These are phyloP conservation scores for Rosalia funebris DNA, from an alignment of 2,888 invertebrate species.

Conservation along the genomic window DNA sequence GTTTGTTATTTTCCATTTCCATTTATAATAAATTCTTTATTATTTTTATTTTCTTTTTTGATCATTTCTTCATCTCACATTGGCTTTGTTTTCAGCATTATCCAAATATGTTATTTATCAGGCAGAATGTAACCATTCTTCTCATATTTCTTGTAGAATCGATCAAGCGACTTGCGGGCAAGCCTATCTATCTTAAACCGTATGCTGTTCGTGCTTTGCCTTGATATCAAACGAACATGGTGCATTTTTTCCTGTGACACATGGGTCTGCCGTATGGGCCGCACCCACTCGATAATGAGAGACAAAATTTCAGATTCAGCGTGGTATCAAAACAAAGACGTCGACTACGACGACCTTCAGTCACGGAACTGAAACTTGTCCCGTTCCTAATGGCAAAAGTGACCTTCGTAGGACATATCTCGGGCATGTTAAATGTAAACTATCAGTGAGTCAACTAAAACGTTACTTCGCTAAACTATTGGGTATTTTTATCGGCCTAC, in stretches of 20 bases:
- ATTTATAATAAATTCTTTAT: too few species aligned
- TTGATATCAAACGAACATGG: neutral
- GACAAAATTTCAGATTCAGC: slow-evolving; percentile 22
- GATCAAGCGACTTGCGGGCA: too few species aligned
- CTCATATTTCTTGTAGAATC: too few species aligned
- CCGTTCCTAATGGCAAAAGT: slow-evolving; percentile 32
- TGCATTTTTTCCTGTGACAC: neutral
- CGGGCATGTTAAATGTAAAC: slow-evolving; percentile 19
- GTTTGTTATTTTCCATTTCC: too few species aligned
- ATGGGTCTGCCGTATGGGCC: neutral
- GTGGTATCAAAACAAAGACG: slow-evolving; percentile 28
- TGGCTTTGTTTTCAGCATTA: too few species aligned
- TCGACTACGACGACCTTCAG: slow-evolving; percentile 27
- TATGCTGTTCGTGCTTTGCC: too few species aligned
- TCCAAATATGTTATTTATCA: too few species aligned
- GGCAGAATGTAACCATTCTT: too few species aligned
- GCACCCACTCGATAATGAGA: neutral
- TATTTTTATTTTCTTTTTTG: too few species aligned
- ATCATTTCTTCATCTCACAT: too few species aligned
- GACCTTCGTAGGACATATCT: slow-evolving; percentile 32
- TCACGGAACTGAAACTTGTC: slow-evolving; percentile 36
- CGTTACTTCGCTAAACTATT: slow-evolving; percentile 15
- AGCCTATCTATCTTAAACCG: too few species aligned
- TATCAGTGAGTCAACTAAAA: slow-evolving; percentile 28
- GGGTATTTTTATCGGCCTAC: slow-evolving; percentile 19